Base-by-base conservation (phyloP, 2,113 vertebrate species). In the Bos taurus region DNA sequence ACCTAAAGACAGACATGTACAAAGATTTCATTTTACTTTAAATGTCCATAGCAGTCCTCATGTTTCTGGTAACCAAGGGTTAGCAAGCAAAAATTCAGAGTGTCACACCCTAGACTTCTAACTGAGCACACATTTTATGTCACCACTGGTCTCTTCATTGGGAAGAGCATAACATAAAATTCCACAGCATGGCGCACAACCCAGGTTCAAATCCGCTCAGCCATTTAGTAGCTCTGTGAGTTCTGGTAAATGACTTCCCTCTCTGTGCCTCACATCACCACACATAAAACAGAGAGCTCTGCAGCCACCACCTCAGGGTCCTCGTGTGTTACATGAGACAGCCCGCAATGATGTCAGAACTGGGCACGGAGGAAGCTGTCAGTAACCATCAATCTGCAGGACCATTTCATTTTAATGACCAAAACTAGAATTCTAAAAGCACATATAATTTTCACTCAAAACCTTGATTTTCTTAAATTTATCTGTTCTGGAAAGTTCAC, bases 281-380 rank as follows among this genome's bases (percentile, higher is more conserved):
- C 10, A 14, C 28, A 3, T 60, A 5, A 64, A 59, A 16, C 16
- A 78, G 26, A 26, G 11, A 40, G 88, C 26, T 23, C 25, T 2
- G 9, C 0, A 19, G 16, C 33, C 14, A 3, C 16, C 11, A 33
- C 46, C 8, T 71, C 19, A 21, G 50, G 50, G 7, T 57, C 10
- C n/a, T 23, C 5, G 0, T 2, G 5, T 26, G 13, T 50, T 59
- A 5, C 2, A 1, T 16, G 30, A 54, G 5, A 40, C 11, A 50
- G 59, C 43, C 5, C 6, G 0, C 30, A 59, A 40, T 60, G 17
- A 26, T 67, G 60, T 84, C 19, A 36, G 80, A 81, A 52, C 48
- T 52, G 11, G 7, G 80, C 48, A 13, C 1, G 3, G 26, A 52
- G 9, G 52, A 80, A 25, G 4, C 57, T 17, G 21, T 52, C 56